Evolutionary conservation across 2,888 invertebrate species (phyloP).

Genomic region (Cosmopolites sordidus): DNA sequence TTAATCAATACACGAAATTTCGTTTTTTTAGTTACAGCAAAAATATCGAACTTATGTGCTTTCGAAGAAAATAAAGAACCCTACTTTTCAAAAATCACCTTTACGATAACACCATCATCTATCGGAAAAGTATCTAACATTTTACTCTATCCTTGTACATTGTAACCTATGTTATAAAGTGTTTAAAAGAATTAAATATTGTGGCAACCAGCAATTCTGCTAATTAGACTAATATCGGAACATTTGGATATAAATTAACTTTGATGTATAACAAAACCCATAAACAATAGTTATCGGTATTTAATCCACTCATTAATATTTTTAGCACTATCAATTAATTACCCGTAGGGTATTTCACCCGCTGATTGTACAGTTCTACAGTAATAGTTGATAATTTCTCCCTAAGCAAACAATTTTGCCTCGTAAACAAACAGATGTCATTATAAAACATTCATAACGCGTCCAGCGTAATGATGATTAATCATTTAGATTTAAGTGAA

Average conservation of each 20-base stretch:
- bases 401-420: constrained; percentile 27
- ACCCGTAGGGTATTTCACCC: constrained; percentile 23
- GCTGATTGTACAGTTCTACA: constrained; percentile 22
- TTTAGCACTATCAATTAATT: constrained; percentile 27
- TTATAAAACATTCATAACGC: constrained; percentile 47
- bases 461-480: constrained; percentile 48
- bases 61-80: too few relatives aligned
- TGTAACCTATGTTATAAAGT: too few relatives aligned
- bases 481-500: constrained; percentile 47
- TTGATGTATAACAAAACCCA: background rate
- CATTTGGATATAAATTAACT: background rate
- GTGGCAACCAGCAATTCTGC: too few relatives aligned
- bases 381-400: constrained; percentile 29
- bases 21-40: too few relatives aligned
- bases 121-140: too few relatives aligned
- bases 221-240: background rate
- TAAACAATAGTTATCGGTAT: constrained; percentile 8
- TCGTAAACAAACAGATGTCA: constrained; percentile 46
- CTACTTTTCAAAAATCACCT: too few relatives aligned
- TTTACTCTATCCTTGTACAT: too few relatives aligned
- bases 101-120: too few relatives aligned
- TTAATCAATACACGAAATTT: too few relatives aligned
- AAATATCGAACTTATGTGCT: too few relatives aligned
- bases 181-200: too few relatives aligned
- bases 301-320: constrained; percentile 24